Percentiles rank a stretch among this genome's conserved stretches.
phyloP scores from a whole-genome alignment of 2,113 vertebrate genomes.

The Gorsachius goisagi region DNA sequence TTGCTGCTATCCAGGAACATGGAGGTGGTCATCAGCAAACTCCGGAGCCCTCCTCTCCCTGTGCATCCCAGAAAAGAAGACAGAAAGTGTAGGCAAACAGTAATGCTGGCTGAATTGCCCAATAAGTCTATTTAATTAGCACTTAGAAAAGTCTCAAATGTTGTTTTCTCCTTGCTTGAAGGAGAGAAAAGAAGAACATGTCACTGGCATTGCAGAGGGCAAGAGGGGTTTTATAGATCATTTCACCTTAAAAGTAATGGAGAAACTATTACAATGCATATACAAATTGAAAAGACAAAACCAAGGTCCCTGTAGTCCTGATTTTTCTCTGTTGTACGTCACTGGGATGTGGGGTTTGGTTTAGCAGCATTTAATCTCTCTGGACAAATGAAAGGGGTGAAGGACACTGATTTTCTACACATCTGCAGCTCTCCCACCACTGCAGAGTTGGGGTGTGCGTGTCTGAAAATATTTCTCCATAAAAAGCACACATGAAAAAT shows the following conservation, averaged over 20 bases:
- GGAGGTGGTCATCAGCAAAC: not conserved
- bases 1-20: not conserved
- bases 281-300: not conserved
- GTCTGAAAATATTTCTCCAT: not conserved
- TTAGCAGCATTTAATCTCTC: not conserved
- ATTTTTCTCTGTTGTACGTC: not conserved
- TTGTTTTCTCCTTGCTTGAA: slow-evolving; percentile 14
- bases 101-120: not conserved
- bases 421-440: not conserved
- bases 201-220: not conserved
- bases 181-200: not conserved
- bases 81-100: not conserved
- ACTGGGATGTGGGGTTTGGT: not conserved
- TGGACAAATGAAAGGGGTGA: not conserved
- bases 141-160: not conserved
- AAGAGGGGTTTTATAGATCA: not conserved
- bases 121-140: slow-evolving; percentile 33
- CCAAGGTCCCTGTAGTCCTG: not conserved
- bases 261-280: not conserved
- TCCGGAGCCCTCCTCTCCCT: not conserved
- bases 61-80: not conserved
- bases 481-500: not conserved
- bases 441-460: not conserved
- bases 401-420: not conserved
- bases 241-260: not conserved